Percentiles rank a stretch among this genome's conserved stretches.
These are phyloP conservation scores for Bombus superbus DNA, from an alignment of 1,140 invertebrate genomes.

Conservation along the genomic window DNA sequence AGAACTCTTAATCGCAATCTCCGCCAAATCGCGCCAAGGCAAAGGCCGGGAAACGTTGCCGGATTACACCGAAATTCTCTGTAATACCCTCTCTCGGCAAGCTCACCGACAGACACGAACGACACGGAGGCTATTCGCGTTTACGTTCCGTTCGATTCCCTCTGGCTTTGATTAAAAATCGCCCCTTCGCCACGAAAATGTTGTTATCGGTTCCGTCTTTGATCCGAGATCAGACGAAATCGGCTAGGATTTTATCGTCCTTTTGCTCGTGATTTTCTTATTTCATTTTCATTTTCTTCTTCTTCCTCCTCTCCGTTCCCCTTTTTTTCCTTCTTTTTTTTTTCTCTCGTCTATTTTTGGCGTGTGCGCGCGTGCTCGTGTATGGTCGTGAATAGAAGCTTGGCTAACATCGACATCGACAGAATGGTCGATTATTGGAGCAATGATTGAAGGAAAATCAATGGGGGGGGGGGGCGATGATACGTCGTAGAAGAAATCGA, in stretches of 20 bases:
- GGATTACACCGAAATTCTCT: slow-evolving; percentile 41
- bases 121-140: not conserved
- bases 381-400: no score
- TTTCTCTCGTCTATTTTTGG: no score
- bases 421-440: no score
- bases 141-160: slow-evolving; percentile 1
- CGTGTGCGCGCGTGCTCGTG: no score
- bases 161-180: slow-evolving; percentile 23
- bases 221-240: slow-evolving; percentile 6
- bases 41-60: not conserved
- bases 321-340: not conserved
- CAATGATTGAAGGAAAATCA: no score
- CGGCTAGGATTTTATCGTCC: not conserved
- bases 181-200: not conserved
- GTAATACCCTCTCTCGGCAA: not conserved
- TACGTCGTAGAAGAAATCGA: no score
- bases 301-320: not conserved
- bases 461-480: no score
- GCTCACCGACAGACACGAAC: not conserved
- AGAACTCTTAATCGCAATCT: slow-evolving; percentile 49
- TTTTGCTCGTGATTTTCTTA: no score
- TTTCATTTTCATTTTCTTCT: not conserved
- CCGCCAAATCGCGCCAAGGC: slow-evolving; percentile 17
- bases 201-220: not conserved
- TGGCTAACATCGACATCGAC: no score